These are phyloP conservation scores for Poecilia wingei DNA, from an alignment of 2,797 vertebrate genomes.

Conservation along the genomic window DNA sequence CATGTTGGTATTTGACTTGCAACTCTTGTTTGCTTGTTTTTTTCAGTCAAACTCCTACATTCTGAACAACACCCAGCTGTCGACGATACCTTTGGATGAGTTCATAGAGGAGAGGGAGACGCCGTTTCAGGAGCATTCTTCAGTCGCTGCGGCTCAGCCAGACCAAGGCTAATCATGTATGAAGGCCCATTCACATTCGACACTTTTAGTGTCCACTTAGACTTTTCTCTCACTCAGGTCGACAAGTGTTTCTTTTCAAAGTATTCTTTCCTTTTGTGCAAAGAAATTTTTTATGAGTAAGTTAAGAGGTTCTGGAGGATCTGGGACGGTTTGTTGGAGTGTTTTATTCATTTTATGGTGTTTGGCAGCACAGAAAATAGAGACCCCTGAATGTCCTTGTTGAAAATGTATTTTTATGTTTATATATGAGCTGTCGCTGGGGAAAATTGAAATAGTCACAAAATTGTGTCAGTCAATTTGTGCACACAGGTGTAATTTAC, in stretches of 20 bases:
- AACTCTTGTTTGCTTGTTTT: conserved; percentile 17
- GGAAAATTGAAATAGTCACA: conserved; percentile 9
- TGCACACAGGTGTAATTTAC: background rate
- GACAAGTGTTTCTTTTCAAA: conserved; percentile 75
- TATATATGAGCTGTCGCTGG: conserved; percentile 22
- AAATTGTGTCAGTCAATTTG: background rate
- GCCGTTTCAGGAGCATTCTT: conserved; percentile 67
- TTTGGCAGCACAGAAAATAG: conserved; percentile 71
- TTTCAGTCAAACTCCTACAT: conserved; percentile 68
- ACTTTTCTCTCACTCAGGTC: conserved; percentile 92
- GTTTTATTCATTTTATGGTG: conserved; percentile 62
- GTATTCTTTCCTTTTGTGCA: conserved; percentile 70
- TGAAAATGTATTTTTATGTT: conserved; percentile 67
- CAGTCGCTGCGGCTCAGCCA: conserved; percentile 48
- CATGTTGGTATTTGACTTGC: background rate
- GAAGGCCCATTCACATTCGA: conserved; percentile 67
- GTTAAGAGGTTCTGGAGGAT: conserved; percentile 69
- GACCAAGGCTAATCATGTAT: conserved; percentile 83
- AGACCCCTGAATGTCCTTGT: conserved; percentile 70
- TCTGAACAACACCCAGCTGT: conserved; percentile 83
- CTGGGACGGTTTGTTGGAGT: conserved; percentile 56
- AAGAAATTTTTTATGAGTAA: conserved; percentile 70
- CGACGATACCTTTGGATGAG: conserved; percentile 85
- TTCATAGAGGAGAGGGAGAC: conserved; percentile 81
- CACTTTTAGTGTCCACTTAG: conserved; percentile 71